phyloP scores from a whole-genome alignment of 1,140 invertebrate genomes.

The Neuroterus valhalla region DNA sequence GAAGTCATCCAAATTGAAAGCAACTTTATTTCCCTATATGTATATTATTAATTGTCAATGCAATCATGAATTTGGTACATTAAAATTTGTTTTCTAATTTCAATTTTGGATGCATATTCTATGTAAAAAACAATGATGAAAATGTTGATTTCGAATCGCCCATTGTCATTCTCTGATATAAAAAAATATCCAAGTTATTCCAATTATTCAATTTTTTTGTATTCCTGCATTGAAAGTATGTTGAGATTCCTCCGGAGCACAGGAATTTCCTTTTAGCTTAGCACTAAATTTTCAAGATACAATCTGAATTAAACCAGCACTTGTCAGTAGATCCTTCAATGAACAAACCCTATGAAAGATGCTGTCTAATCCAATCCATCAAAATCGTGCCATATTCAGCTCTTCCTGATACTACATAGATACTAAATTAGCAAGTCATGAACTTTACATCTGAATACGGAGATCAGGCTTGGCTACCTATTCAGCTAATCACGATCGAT shows the following conservation, averaged over 20 bases:
- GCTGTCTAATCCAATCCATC: slow-evolving; percentile 30
- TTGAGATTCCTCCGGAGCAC: background rate
- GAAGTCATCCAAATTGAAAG: too few relatives aligned
- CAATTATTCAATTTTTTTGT: background rate
- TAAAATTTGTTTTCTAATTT: too few relatives aligned
- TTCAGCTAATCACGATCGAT: slow-evolving; percentile 16
- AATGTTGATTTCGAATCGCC: too few relatives aligned
- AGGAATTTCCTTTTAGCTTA: background rate
- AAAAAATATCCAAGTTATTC: background rate
- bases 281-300: background rate
- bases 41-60: too few relatives aligned
- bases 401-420: slow-evolving; percentile 8
- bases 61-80: too few relatives aligned
- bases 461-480: background rate
- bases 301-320: slow-evolving; percentile 9
- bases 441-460: slow-evolving; percentile 7
- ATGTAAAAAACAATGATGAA: too few relatives aligned
- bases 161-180: too few relatives aligned
- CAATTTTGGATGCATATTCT: too few relatives aligned
- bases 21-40: too few relatives aligned
- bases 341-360: background rate
- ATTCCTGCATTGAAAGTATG: background rate
- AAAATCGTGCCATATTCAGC: slow-evolving; percentile 9
- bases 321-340: slow-evolving; percentile 14
- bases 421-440: slow-evolving; percentile 24